A percentile compares a stretch with the other conserved stretches of the same genome.
Evolutionary conservation across 2,888 invertebrate species (phyloP).

Genomic region (Agrilus biguttatus): DNA sequence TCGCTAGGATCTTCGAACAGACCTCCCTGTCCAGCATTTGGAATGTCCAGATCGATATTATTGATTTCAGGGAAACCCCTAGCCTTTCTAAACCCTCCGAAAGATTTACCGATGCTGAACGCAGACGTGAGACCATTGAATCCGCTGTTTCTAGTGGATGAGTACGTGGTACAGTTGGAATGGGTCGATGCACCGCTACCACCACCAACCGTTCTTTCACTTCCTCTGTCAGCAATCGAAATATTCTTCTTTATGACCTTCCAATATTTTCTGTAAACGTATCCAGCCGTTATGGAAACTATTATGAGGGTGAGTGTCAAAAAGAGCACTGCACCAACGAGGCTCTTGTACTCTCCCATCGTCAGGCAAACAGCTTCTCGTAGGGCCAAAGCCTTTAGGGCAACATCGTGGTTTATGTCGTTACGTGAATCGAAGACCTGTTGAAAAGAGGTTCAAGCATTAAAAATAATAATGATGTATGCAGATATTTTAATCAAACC

Average conservation of each 20-base stretch:
- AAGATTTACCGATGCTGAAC: slow-evolving; percentile 56
- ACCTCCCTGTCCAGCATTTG: slow-evolving; percentile 23
- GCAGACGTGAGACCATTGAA: slow-evolving; percentile 44
- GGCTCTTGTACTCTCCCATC: slow-evolving; percentile 68
- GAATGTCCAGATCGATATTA: slow-evolving; percentile 23
- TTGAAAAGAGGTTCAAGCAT: not conserved
- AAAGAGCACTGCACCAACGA: slow-evolving; percentile 65
- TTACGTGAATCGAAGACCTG: slow-evolving; percentile 74
- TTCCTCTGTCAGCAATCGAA: slow-evolving; percentile 34
- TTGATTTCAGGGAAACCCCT: slow-evolving; percentile 23
- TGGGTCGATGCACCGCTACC: slow-evolving; percentile 20
- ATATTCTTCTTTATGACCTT: slow-evolving; percentile 60
- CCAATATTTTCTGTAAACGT: slow-evolving; percentile 70
- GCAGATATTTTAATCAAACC: slow-evolving; percentile 29
- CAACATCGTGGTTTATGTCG: slow-evolving; percentile 48
- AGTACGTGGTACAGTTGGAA: slow-evolving; percentile 29
- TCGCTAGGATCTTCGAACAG: slow-evolving; percentile 79
- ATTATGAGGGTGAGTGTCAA: slow-evolving; percentile 60
- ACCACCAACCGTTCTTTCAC: slow-evolving; percentile 21
- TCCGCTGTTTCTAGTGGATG: slow-evolving; percentile 29
- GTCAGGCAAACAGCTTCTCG: slow-evolving; percentile 65
- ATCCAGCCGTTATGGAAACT: slow-evolving; percentile 55
- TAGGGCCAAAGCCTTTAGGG: slow-evolving; percentile 49
- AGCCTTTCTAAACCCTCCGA: slow-evolving; percentile 34
- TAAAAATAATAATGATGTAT: not conserved